Evolutionary conservation across 1,140 invertebrate species (phyloP).

Genomic region (Zaprionus ghesquierei): DNA sequence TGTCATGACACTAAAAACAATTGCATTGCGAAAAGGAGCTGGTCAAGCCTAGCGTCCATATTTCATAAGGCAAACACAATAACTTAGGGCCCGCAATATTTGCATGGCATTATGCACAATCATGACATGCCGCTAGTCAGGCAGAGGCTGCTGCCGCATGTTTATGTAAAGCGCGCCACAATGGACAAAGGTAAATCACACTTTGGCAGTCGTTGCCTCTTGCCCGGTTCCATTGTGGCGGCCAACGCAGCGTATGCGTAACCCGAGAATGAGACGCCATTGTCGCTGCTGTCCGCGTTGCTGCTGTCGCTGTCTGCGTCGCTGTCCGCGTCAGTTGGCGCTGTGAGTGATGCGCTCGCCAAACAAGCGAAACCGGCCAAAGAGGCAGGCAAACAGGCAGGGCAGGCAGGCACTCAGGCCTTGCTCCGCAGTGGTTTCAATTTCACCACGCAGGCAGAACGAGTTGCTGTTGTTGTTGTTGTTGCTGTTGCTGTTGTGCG

Average conservation of each 20-base stretch:
- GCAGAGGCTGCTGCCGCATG: conserved; percentile 36
- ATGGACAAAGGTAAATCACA: conserved; percentile 73
- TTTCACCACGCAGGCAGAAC: conserved; percentile 60
- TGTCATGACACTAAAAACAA: conserved; percentile 78
- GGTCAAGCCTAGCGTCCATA: conserved; percentile 51
- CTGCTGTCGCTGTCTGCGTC: neutral
- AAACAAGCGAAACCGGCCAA: conserved; percentile 58
- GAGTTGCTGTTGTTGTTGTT: conserved; percentile 48
- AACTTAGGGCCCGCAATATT: conserved; percentile 75
- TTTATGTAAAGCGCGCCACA: conserved; percentile 52
- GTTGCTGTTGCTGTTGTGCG: conserved; percentile 24
- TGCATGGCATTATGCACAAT: conserved; percentile 80
- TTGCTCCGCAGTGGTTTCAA: conserved; percentile 57
- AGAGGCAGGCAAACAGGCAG: conserved; percentile 37
- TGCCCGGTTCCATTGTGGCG: conserved; percentile 4
- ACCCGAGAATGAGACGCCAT: conserved; percentile 4
- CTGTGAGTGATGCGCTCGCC: conserved; percentile 68
- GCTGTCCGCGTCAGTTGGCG: conserved; percentile 19
- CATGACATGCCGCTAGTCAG: conserved; percentile 71
- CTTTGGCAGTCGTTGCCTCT: conserved; percentile 69
- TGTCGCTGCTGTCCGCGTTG: conserved; percentile 32
- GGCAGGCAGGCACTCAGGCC: conserved; percentile 28
- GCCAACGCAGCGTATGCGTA: neutral
- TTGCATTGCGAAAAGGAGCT: conserved; percentile 28
- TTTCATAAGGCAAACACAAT: conserved; percentile 76